Conservation (phyloP, 2,113 vertebrate genomes). For the Hippopotamus amphibius region DNA sequence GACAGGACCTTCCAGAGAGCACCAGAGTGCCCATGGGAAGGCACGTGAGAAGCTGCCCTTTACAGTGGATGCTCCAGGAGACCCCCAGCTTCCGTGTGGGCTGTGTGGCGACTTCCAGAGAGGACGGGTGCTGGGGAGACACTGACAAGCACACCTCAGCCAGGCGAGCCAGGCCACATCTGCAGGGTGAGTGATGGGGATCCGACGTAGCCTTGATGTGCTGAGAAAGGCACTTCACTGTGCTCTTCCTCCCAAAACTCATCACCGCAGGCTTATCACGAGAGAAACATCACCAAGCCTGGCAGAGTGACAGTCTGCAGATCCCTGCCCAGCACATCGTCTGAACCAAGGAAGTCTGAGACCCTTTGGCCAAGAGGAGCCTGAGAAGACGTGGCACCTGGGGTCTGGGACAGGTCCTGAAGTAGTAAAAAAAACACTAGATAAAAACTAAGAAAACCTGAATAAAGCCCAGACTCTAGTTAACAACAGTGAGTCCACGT, state of each 20-base stretch:
- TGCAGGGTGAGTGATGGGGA: rapidly evolving
- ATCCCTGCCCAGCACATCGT: rapidly evolving
- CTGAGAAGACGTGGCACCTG: rapidly evolving
- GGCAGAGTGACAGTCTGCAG: background rate
- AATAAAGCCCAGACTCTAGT: background rate
- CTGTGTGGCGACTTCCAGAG: rapidly evolving
- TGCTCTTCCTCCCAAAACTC: background rate
- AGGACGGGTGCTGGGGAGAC: rapidly evolving
- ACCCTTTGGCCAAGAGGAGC: background rate
- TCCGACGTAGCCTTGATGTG: rapidly evolving
- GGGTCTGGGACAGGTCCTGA: background rate
- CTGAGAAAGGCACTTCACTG: rapidly evolving
- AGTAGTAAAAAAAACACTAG: background rate
- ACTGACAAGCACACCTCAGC: rapidly evolving
- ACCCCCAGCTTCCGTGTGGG: rapidly evolving
- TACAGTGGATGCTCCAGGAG: background rate
- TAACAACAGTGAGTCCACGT: rapidly evolving
- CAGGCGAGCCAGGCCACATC: background rate
- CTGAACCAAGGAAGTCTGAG: too few species aligned
- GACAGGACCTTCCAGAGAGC: background rate
- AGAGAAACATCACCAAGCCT: background rate
- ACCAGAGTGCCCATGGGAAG: rapidly evolving
- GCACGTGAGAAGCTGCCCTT: background rate
- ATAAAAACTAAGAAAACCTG: background rate
- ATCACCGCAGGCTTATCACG: rapidly evolving